Evolutionary conservation across 1,140 invertebrate genomes (phyloP), one percentile per base, ranked within the genome.

Genomic region (Hirudo medicinalis): DNA sequence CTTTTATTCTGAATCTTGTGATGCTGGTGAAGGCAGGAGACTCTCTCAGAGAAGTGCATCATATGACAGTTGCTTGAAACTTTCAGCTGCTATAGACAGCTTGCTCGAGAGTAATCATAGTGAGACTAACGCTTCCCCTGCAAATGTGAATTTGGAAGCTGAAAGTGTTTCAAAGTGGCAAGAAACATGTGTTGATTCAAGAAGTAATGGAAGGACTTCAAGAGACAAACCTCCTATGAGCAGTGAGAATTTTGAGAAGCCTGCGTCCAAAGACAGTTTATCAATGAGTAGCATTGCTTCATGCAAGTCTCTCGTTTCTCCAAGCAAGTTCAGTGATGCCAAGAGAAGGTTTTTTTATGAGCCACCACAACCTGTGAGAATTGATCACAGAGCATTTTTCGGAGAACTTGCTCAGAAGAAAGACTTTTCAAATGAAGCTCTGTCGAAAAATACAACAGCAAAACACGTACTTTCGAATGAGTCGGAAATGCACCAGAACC

Each of bases 331-430:
- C 19, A 70, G 27, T n/a, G 72, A 73, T 49, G 72, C 72, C 36
- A 73, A 73, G 27, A 57, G 70, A 43, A 3, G 36, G n/a, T 74
- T 74, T 66, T 74, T 74, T 57, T 72, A 20, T 29, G 73, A 74
- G 19, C 19, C 70, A 3, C 40, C 73, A 20, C 70, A 72, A 29
- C 70, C 70, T 36, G 57, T 74, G 0, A 71, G 73, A 29, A 71
- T 74, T 43, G 73, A 74, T 54, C 73, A 43, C 27, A 8, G 54
- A 25, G 20, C 29, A 69, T n/a, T 71, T 6, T 49, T 71, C 25
- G 67, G 27, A 66, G 72, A 73, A 19, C 60, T 66, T 63, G 36
- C 69, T 53, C 43, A 69, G 40, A 27, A 70, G 54, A 29, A n/a
- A 5, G 43, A 22, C 29, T 2, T 55, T 53, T 27, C 54, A 32